These are phyloP conservation scores for Fabriciana adippe DNA, from an alignment of 2,888 invertebrate genomes.

Conservation along the genomic window DNA sequence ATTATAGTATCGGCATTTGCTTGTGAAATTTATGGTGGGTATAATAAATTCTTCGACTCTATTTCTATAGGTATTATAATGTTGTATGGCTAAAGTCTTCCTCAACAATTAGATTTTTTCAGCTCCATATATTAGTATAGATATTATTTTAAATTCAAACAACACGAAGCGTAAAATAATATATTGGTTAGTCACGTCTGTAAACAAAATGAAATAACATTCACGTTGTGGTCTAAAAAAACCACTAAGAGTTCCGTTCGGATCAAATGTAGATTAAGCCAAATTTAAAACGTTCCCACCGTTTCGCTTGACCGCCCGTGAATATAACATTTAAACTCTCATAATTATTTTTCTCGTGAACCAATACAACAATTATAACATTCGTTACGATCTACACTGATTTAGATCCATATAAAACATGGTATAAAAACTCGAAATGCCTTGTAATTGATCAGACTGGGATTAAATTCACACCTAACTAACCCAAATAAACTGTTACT, in stretches of 20 bases:
- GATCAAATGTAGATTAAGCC: constrained; percentile 73
- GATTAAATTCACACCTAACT: constrained; percentile 41
- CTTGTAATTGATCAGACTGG: constrained; percentile 30
- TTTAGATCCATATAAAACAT: constrained; percentile 56
- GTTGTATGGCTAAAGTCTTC: too few species aligned
- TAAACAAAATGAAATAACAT: constrained; percentile 31
- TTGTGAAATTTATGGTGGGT: too few species aligned
- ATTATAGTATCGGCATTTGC: too few species aligned
- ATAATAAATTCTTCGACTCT: too few species aligned
- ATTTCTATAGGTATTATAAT: too few species aligned
- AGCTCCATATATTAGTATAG: background rate
- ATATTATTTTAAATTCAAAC: background rate
- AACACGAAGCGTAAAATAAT: background rate
- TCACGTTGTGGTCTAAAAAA: constrained; percentile 47
- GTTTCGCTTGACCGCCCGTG: constrained; percentile 70
- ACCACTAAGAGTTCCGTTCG: constrained; percentile 64
- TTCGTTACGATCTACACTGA: constrained; percentile 71
- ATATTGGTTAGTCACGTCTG: constrained; percentile 16
- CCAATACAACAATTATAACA: constrained; percentile 76
- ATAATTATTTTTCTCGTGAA: constrained; percentile 77
- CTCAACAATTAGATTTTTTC: background rate
- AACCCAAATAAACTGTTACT: background rate
- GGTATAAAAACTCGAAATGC: constrained; percentile 30
- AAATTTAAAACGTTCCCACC: constrained; percentile 76
- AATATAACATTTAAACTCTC: constrained; percentile 67